Percentiles rank a stretch among this genome's conserved stretches.
Evolutionary conservation across 2,797 vertebrate genomes (phyloP).

Genomic region (Morus bassanus): DNA sequence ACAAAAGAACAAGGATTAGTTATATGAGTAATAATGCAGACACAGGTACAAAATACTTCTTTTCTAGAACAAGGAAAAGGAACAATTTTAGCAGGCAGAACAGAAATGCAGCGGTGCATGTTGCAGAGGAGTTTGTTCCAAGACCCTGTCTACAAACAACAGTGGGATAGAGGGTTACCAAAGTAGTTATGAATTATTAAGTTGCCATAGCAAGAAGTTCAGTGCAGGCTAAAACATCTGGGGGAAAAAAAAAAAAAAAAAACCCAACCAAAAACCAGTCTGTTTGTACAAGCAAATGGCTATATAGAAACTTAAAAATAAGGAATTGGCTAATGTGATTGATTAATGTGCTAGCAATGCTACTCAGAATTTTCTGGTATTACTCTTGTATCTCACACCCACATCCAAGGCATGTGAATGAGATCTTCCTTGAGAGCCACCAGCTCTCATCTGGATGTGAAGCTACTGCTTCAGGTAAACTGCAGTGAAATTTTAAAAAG

Average conservation of each 20-base stretch:
- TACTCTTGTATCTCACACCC: not conserved
- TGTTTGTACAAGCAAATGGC: not conserved
- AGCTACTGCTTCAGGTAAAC: not conserved
- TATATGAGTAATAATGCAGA: not conserved
- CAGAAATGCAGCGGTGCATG: fast-evolving
- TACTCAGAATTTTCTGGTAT: not conserved
- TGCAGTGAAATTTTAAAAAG: not conserved
- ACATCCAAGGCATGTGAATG: not conserved
- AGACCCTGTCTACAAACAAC: not conserved
- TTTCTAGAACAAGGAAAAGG: not conserved
- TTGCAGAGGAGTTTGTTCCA: not conserved
- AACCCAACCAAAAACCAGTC: not conserved
- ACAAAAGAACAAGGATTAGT: not conserved
- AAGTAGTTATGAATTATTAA: not conserved
- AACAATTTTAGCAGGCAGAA: not conserved
- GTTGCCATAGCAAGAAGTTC: not conserved
- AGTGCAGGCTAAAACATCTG: not conserved
- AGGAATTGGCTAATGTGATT: fast-evolving
- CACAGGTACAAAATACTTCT: not conserved
- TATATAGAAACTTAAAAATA: not conserved
- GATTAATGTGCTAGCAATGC: not conserved
- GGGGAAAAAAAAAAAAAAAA: not conserved
- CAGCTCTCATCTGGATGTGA: not conserved
- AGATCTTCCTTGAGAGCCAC: not conserved
- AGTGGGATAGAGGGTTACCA: not conserved